Conservation (phyloP, 2,113 vertebrate genomes). For the Alligator sinensis region DNA sequence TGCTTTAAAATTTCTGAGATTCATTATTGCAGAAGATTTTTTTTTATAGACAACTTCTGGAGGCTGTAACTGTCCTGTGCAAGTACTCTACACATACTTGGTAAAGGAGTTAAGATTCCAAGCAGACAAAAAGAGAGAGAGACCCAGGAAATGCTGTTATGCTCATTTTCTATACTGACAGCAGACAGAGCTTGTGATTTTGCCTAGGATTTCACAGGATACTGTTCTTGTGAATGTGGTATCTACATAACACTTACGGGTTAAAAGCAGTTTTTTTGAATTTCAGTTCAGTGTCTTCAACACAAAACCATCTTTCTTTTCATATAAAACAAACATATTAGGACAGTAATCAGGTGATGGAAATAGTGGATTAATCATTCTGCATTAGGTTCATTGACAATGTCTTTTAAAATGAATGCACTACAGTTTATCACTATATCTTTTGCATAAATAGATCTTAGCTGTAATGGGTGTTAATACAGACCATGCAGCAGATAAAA, state of each 20-base stretch:
- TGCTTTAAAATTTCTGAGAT: background rate
- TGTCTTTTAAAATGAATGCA: background rate
- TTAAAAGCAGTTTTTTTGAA: background rate
- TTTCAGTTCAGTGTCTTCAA: background rate
- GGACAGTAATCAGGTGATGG: background rate
- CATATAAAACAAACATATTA: background rate
- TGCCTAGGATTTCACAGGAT: background rate
- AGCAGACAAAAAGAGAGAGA: background rate
- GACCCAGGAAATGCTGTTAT: background rate
- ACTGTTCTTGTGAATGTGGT: background rate
- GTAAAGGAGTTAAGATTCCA: background rate
- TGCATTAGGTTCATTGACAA: background rate
- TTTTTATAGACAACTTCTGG: background rate
- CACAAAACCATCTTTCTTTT: background rate
- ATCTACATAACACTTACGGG: background rate
- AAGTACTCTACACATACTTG: background rate
- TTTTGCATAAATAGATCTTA: background rate
- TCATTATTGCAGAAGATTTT: background rate
- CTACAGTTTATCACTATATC: background rate
- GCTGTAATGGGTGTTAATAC: background rate
- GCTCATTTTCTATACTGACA: background rate
- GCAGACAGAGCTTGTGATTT: background rate
- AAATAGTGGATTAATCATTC: conserved; percentile 26
- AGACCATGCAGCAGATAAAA: background rate
- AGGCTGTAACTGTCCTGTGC: background rate